These are phyloP conservation scores for cat (Felis catus) DNA, from an alignment of 2,113 vertebrate species.

Conservation along the genomic window F.catus_Fca126_mat1.0 CM031424.1:89938001-89938500, in stretches of 20 bases:
- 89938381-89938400: not conserved
- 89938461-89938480: not conserved
- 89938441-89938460: not conserved
- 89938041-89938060: not conserved
- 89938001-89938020: not conserved
- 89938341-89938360: not conserved
- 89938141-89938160: not conserved
- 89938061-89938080: not conserved
- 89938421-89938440: not conserved
- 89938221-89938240: not conserved
- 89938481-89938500: not conserved
- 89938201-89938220: not conserved
- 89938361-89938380: no score
- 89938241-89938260: not conserved
- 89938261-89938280: not conserved
- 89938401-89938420: not conserved
- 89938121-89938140: no score
- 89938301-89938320: not conserved
- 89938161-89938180: not conserved
- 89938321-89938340: accelerated
- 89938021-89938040: not conserved
- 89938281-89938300: not conserved
- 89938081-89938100: not conserved
- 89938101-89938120: not conserved
- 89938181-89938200: accelerated